phyloP scores from a whole-genome alignment of 2,797 vertebrate genomes.

The Darevskia nairensis region DNA sequence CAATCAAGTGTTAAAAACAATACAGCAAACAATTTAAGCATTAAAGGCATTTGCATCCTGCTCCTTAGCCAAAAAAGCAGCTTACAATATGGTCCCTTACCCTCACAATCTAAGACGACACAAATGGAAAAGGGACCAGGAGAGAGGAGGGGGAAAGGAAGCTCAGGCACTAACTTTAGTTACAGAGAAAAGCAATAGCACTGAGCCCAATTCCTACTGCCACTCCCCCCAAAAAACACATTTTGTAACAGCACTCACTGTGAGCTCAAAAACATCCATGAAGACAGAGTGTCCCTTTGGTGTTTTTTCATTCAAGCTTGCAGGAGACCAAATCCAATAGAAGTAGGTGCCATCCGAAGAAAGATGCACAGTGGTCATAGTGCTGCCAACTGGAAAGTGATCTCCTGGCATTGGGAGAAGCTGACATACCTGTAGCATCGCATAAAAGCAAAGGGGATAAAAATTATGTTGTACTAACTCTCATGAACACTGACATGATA shows the following conservation, averaged over 20 bases:
- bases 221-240: not conserved
- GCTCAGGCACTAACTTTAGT: too few species aligned
- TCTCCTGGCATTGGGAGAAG: conserved; percentile 93
- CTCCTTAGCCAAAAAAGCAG: too few species aligned
- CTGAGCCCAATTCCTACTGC: not conserved
- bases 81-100: too few species aligned
- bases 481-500: conserved; percentile 38
- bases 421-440: conserved; percentile 87
- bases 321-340: conserved; percentile 99
- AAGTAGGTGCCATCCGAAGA: conserved; percentile 97
- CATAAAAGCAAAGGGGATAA: not conserved
- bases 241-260: conserved; percentile 78
- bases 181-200: too few species aligned
- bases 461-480: not conserved
- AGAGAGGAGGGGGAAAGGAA: too few species aligned
- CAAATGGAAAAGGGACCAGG: too few species aligned
- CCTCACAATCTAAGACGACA: too few species aligned
- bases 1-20: too few species aligned
- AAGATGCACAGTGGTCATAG: conserved; percentile 95
- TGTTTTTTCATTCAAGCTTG: conserved; percentile 97
- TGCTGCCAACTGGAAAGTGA: conserved; percentile 95
- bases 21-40: not conserved
- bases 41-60: too few species aligned
- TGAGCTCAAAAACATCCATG: conserved; percentile 96
- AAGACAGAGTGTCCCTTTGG: conserved; percentile 99